Evolutionary conservation across 1,140 invertebrate genomes (phyloP), one percentile per base, ranked within the genome.

Genomic region (Marisa cornuarietis): DNA sequence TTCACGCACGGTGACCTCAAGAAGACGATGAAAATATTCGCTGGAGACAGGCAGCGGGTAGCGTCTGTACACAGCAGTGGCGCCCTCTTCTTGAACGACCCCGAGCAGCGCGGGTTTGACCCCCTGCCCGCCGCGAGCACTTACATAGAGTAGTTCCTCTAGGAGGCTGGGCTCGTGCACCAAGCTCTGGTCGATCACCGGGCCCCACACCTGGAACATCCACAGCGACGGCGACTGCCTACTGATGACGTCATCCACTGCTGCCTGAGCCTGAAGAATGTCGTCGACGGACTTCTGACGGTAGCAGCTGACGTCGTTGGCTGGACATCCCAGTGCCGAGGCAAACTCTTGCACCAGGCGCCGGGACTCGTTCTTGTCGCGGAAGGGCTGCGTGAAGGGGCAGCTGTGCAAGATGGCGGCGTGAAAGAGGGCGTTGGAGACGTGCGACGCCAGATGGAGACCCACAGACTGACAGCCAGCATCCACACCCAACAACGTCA

Each of bases 401-500:
- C 77, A 76, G 81, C 81, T 82, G 49, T 82, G 81, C 66, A 79
- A 52, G 22, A 82, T 78, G 54, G 78, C 77, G 63, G 74, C 24
- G n/a, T 62, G 58, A 61, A 78, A 82, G n/a, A 79, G 72, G n/a
- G 58, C 9, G 9, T 66, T 18, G 51, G 80, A 72, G 69, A n/a
- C 74, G 24, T 13, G 58, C 49, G 81, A 79, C 16, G 81, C 71
- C 20, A 82, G 77, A 61, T 83, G 82, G 66, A 68, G 54, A 49
- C 49, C 82, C 13, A 80, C 80, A 18, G 80, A 80, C 26, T 72
- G 65, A 31, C 79, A 83, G 9, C 84, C 84, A 22, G 84, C 79
- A 54, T 80, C 83, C 9, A 79, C 76, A 10, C 84, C 84, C 22
- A 84, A 75, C 51, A 85, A 54, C 4, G 84, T 85, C 14, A 85